Base-by-base conservation (phyloP, 2,888 invertebrate genomes). In the Branchipolynoe longqiensis region DNA sequence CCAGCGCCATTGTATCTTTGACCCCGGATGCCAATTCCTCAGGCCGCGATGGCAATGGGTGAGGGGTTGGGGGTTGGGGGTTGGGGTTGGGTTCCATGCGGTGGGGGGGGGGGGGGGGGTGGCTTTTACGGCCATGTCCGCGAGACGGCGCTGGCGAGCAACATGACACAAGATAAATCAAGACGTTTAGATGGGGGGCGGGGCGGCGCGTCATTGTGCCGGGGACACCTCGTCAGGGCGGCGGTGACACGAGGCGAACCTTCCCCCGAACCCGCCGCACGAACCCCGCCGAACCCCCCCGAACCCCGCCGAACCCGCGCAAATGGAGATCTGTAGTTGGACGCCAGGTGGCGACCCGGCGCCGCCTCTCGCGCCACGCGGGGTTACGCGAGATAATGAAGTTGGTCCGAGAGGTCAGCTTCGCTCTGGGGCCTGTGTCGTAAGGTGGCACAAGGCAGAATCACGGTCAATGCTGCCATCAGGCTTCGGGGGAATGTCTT, bases 121-220 rank as follows among this genome's bases (percentile, higher is more conserved):
- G 12, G 78, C 78, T 41, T 48, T 78, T 78, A 48, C 78, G 48
- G n/a, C 78, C 78, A 12, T 54, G 41, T 78, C 48, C n/a, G 36
- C 69, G 69, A 25, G 36, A 22, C n/a, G 1, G 1, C 14, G 69
- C 62, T 14, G 25, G 18, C 69, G 36, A 48, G 78, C 41, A 78
- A 78, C 78, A 78, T 78, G 78, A 78, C 78, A 78, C 78, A 48
- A 78, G 54, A 78, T 78, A 78, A 78, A 78, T 78, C 78, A 78
- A 41, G 78, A 78, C 54, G 54, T 78, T 78, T 78, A 78, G 69
- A 38, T 2, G 12, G 69, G 69, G 69, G 8, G 69, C 1, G 69
- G 14, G 18, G 36, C 36, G 69, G 69, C 36, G 18, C 58, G 58
- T 4, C 33, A 78, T 48, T 48, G 78, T 78, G 28, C 8, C 69